phyloP scores from a whole-genome alignment of 2,113 vertebrate genomes.

The Herpetotheres cachinnans region DNA sequence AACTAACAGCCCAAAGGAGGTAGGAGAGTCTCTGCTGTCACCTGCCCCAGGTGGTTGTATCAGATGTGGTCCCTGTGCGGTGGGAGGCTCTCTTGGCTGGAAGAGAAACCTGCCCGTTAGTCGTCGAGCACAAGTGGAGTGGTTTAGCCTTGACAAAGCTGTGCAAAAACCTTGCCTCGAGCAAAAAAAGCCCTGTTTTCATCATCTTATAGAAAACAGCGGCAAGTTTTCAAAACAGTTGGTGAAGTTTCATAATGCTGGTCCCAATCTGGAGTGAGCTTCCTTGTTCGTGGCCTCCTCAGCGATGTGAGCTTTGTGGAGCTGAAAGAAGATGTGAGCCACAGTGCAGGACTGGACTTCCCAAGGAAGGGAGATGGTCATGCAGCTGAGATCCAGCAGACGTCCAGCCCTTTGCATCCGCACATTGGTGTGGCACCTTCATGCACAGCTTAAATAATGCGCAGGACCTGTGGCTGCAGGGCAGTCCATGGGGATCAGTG shows the following conservation, averaged over 20 bases:
- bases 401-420: background rate
- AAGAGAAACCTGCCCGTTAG: background rate
- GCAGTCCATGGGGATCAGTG: fast-evolving
- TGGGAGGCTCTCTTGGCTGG: background rate
- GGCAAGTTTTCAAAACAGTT: background rate
- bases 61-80: background rate
- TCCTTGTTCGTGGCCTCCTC: background rate
- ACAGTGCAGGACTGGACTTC: background rate
- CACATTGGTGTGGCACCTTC: fast-evolving
- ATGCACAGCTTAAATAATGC: fast-evolving
- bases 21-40: constrained; percentile 3
- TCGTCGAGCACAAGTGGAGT: fast-evolving
- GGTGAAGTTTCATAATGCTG: background rate
- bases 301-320: background rate
- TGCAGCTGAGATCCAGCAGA: background rate
- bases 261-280: background rate
- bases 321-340: background rate
- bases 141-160: background rate
- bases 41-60: background rate
- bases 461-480: background rate
- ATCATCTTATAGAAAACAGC: background rate
- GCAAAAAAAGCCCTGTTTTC: background rate
- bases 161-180: background rate
- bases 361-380: fast-evolving
- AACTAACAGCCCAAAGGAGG: background rate